Conservation (phyloP, 2,113 vertebrate genomes). For the Esox niger region DNA sequence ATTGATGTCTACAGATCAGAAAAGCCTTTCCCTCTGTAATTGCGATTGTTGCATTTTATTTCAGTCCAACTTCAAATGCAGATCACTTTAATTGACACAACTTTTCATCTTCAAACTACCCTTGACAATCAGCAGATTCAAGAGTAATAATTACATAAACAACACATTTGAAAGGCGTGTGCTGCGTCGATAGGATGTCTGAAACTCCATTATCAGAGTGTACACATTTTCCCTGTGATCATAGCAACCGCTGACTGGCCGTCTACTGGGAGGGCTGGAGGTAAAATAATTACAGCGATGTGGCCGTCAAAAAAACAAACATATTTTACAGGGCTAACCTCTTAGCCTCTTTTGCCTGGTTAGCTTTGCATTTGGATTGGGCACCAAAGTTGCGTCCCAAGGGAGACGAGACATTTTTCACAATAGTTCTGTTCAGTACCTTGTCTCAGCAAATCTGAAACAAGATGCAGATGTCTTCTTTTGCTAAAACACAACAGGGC, state of each 20-base stretch:
- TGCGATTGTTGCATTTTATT: constrained; percentile 38
- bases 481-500: constrained; percentile 26
- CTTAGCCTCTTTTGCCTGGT: constrained; percentile 28
- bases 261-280: constrained; percentile 50
- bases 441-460: not conserved
- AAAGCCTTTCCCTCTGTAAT: constrained; percentile 50
- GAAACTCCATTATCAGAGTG: constrained; percentile 60
- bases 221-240: constrained; percentile 60
- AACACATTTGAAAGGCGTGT: constrained; percentile 57
- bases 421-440: constrained; percentile 16
- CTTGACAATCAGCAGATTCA: constrained; percentile 62
- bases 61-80: constrained; percentile 56
- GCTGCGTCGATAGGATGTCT: constrained; percentile 35
- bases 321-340: constrained; percentile 40
- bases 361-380: constrained; percentile 29
- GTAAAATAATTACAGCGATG: constrained; percentile 47
- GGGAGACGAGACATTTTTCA: constrained; percentile 12
- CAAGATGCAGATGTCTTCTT: constrained; percentile 7
- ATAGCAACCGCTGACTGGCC: constrained; percentile 41
- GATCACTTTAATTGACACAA: constrained; percentile 67
- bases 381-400: constrained; percentile 20
- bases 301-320: constrained; percentile 31
- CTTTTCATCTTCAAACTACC: constrained; percentile 65
- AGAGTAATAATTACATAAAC: constrained; percentile 67
- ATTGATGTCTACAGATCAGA: constrained; percentile 64